Evolutionary conservation across 1,140 invertebrate species (phyloP), one percentile per base, ranked within the genome.

Genomic region (Alviniconcha marisindica): DNA sequence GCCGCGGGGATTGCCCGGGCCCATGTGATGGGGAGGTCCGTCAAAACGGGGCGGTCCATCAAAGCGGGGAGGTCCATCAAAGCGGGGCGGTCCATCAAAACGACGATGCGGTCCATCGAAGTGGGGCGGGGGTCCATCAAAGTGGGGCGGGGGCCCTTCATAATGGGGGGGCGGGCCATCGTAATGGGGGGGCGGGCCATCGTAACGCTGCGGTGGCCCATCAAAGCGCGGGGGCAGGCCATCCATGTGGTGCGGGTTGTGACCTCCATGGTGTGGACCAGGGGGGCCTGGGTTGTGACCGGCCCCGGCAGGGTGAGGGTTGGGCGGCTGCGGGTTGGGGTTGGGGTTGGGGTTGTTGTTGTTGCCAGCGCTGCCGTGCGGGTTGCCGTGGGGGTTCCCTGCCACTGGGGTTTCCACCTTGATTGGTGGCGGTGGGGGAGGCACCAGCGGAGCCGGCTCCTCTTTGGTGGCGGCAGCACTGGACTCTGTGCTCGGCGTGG

Each of bases 211-310:
- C 2, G 3, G 33, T 10, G 69, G 69, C 2, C 69, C 69, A 24
- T 71, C 69, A 71, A 42, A 71, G 36, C 48, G 78, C 14, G 78
- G 78, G 10, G 56, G 83, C 24, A 66, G 83, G 4, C 66, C 81
- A 28, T 77, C 56, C 51, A 63, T 44, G 38, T 69, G 85, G 31
- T 79, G 83, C 21, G 76, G 77, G 69, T 82, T 76, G 48, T 83
- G 83, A 40, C 71, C 63, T 28, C 78, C 80, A 66, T 82, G 79
- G 51, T 84, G 77, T 36, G 54, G 51, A 78, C 38, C 38, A 0
- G 78, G 78, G 40, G 40, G 73, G 48, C 73, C 73, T 18, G 73
- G 73, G 44, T 76, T 76, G 42, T 80, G 73, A 38, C 60, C 60
- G 28, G 60, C 7, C 10, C n/a, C n/a, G n/a, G n/a, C n/a, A n/a